Conservation (phyloP, 2,888 invertebrate genomes). For the Cosmia trapezina region DNA sequence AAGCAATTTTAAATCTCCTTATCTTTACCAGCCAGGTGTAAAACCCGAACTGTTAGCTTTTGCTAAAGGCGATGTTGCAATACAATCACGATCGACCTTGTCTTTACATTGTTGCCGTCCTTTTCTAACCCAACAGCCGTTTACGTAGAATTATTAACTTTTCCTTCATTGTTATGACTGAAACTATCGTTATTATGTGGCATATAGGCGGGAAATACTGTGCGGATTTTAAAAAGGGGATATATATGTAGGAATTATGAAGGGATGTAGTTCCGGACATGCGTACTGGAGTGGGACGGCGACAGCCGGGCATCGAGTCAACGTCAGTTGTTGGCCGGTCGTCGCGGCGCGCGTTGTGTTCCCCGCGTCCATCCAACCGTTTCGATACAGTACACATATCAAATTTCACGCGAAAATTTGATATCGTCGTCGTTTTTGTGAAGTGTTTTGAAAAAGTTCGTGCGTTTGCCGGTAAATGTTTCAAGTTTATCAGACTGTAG, state of each 20-base stretch:
- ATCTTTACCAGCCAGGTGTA: slow-evolving; percentile 83
- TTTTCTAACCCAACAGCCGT: slow-evolving; percentile 66
- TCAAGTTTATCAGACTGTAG: slow-evolving; percentile 77
- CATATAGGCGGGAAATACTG: slow-evolving; percentile 60
- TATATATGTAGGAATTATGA: slow-evolving; percentile 77
- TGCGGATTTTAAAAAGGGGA: slow-evolving; percentile 69
- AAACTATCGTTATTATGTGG: slow-evolving; percentile 60
- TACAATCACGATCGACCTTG: slow-evolving; percentile 85
- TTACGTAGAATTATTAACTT: slow-evolving; percentile 25
- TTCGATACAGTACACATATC: slow-evolving; percentile 87
- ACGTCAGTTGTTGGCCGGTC: slow-evolving; percentile 86
- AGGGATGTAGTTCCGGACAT: slow-evolving; percentile 86
- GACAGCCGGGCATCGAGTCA: slow-evolving; percentile 76
- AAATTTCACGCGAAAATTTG: slow-evolving; percentile 90
- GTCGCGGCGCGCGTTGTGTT: slow-evolving; percentile 79
- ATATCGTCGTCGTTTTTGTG: slow-evolving; percentile 88
- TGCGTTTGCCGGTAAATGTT: slow-evolving; percentile 75
- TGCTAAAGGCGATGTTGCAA: slow-evolving; percentile 77
- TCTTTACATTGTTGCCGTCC: slow-evolving; percentile 70
- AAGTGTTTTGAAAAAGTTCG: slow-evolving; percentile 79
- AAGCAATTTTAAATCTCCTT: slow-evolving; percentile 78
- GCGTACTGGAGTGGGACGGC: slow-evolving; percentile 87
- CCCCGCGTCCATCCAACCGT: slow-evolving; percentile 63
- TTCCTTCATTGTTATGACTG: slow-evolving; percentile 38
- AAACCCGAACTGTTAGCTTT: slow-evolving; percentile 76